Evolutionary conservation across 2,888 invertebrate genomes (phyloP), one percentile per base, ranked within the genome.

Genomic region (Pocota personata): DNA sequence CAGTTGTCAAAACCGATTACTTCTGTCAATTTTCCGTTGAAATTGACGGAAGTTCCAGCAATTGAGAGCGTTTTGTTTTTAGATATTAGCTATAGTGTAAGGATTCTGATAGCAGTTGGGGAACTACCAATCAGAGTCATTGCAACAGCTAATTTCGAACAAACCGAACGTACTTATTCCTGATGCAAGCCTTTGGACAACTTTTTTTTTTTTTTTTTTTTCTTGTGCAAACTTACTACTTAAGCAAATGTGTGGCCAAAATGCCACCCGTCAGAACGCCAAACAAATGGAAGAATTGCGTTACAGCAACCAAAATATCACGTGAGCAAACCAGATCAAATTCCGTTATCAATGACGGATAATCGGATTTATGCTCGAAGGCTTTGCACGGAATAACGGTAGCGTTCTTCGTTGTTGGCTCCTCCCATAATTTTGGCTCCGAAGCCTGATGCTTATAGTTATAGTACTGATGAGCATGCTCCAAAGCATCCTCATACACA

Each of bases 201-300:
- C 14, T 35, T 7, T 12, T 19, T 16, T 32, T 24, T 21, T 60
- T 21, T 60, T 43, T 60, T 40, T 14, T 21, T 60, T 21, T 60
- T 43, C 40, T 40, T 14, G n/a, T n/a, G 35, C 7, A 21, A 27
- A 90, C 92, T 90, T 90, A 92, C 92, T 91, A 90, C 88, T 92
- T 92, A 32, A 93, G 90, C 46, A 93, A 88, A 86, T 92, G 91
- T 73, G 92, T 91, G 50, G 93, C 93, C 67, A 93, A 75, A 76
- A 93, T 90, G 50, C 93, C 93, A n/a, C 93, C 93, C 2, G 92
- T 91, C 6, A 93, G 89, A 5, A 93, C 93, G n/a, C 93, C 93
- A 86, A 93, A 92, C 37, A 93, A 88, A 89, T 93, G 93, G 89
- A 93, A 93, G 90, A 93, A 93, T 88, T 93, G 93, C n/a, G 93